Evolutionary conservation across 1,140 invertebrate genomes (phyloP), one percentile per base, ranked within the genome.

Genomic region (Reticulitermes speratus): DNA sequence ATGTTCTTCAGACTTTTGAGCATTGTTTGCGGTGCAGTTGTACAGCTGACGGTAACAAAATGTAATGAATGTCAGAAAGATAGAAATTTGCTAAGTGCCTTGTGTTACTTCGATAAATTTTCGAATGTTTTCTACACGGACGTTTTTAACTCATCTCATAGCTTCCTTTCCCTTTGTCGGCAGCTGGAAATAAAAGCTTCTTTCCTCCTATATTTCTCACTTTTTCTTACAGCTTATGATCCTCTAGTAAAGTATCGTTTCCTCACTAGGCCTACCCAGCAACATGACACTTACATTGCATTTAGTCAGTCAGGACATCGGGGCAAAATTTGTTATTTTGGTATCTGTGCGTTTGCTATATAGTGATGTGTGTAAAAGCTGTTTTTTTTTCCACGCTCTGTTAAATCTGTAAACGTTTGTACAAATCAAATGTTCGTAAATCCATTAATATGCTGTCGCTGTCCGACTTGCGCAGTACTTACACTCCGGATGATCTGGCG

Each of bases 51-150:
- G 65, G n/a, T 65, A 65, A 65, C 14, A 30, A 75, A 30, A 2
- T 11, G 65, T 30, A 75, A 75, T 75, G 65, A 75, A 75, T 75
- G 65, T 30, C 65, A 75, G 65, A 0, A 14, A 30, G 0, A 75
- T 9, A 30, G 25, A 75, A 75, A 0, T 7, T 6, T 8, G n/a
- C n/a, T 75, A 75, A 65, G 84, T 65, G 84, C 65, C 21, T 85
- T 59, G 38, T 32, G n/a, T 44, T 59, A 85, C 84, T 85, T 85
- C 59, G n/a, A 30, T 3, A 75, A 75, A 25, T 30, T 75, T 75
- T 75, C 16, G 65, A 75, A 30, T 25, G 25, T 30, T 75, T 69
- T 75, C 65, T 25, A 30, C 65, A 30, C n/a, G n/a, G n/a, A 30
- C 65, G 65, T 9, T 0, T 75, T 75, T 75, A 1, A 25, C 65